Evolutionary conservation across 2,888 invertebrate genomes (phyloP).

Genomic region (Apodemia hepburni): DNA sequence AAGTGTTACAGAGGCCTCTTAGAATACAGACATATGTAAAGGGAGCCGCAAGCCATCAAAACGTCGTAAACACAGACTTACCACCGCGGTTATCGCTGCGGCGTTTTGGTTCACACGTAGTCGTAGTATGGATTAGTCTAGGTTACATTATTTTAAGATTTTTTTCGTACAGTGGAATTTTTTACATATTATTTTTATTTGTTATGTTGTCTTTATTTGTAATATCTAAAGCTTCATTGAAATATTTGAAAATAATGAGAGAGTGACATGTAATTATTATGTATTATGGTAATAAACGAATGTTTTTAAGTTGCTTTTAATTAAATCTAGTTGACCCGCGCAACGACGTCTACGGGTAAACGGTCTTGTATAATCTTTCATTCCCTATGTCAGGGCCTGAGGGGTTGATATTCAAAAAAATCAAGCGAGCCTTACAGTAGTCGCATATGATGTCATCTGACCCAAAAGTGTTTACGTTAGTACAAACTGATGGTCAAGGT

Average conservation of each 20-base stretch:
- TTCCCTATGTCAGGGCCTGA: too few relatives aligned
- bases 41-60: constrained; percentile 39
- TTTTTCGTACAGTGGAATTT: constrained; percentile 73
- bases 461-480: too few relatives aligned
- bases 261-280: constrained; percentile 29
- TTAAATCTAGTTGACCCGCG: background rate
- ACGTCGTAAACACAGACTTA: constrained; percentile 74
- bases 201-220: constrained; percentile 70
- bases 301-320: constrained; percentile 25
- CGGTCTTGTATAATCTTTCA: too few relatives aligned
- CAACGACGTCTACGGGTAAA: too few relatives aligned
- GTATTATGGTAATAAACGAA: constrained; percentile 25
- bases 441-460: too few relatives aligned
- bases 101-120: constrained; percentile 82
- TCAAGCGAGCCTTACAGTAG: too few relatives aligned
- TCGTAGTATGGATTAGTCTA: constrained; percentile 74
- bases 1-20: constrained; percentile 82
- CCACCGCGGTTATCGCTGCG: constrained; percentile 86
- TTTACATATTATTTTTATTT: constrained; percentile 67
- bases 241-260: constrained; percentile 50
- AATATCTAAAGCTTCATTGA: constrained; percentile 66
- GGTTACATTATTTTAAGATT: constrained; percentile 74
- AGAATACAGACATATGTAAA: constrained; percentile 83
- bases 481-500: too few relatives aligned
- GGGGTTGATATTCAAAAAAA: too few relatives aligned